These are phyloP conservation scores for Anolis apletophallus DNA, from an alignment of 2,797 vertebrate genomes.

Conservation along the genomic window DNA sequence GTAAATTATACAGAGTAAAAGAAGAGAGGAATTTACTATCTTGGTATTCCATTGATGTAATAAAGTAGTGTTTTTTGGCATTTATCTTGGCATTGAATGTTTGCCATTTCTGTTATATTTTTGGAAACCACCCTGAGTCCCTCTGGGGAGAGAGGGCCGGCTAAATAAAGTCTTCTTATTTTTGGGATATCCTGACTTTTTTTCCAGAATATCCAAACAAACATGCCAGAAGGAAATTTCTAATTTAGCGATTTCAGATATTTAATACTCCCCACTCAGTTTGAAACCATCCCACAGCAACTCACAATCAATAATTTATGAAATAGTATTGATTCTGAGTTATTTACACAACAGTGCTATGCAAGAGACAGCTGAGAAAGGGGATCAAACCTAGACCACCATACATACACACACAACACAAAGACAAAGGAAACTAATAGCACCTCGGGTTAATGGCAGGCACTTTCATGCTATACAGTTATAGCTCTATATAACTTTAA, in stretches of 20 bases:
- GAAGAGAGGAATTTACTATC: neutral
- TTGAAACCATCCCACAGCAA: neutral
- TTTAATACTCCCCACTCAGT: neutral
- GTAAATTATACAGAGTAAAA: neutral
- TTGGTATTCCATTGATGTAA: neutral
- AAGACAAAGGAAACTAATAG: no score
- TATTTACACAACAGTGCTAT: neutral
- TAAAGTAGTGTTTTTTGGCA: no score
- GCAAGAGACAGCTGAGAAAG: neutral
- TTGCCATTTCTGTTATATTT: no score
- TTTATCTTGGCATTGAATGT: no score
- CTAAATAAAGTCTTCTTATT: no score
- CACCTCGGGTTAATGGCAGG: no score
- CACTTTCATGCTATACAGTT: no score
- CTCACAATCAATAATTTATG: neutral
- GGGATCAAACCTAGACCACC: neutral
- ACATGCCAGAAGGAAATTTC: neutral
- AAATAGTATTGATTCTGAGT: neutral
- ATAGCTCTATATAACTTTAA: no score
- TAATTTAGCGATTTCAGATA: neutral
- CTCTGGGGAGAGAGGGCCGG: no score
- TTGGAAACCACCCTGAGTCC: no score
- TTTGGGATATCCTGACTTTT: no score
- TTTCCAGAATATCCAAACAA: neutral
- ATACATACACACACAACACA: no score